Conservation (phyloP, 1,140 invertebrate genomes). For the Nixonia krombeini region DNA sequence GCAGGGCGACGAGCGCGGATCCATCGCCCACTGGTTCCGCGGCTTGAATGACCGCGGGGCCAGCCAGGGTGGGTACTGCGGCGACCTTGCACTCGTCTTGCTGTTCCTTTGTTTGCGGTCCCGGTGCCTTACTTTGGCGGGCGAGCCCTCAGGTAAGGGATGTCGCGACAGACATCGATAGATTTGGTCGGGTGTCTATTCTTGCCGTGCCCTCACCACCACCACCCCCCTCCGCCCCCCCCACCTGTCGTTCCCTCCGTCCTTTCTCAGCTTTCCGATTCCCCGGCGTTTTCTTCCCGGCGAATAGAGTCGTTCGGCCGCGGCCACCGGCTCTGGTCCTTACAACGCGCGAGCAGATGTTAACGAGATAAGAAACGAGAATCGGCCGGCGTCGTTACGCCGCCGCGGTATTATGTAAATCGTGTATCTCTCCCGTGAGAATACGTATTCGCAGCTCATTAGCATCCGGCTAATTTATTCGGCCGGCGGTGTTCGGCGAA, state of each 20-base stretch:
- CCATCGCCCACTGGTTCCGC: too few relatives aligned
- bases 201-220: background rate
- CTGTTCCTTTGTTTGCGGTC: constrained; percentile 20
- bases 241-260: constrained; percentile 2
- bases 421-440: constrained; percentile 36
- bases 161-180: too few relatives aligned
- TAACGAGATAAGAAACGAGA: constrained; percentile 36
- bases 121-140: too few relatives aligned
- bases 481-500: too few relatives aligned
- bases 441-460: too few relatives aligned
- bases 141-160: too few relatives aligned
- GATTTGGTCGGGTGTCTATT: too few relatives aligned
- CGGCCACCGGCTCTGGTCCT: constrained; percentile 3
- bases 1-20: too few relatives aligned
- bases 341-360: constrained; percentile 30
- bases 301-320: constrained; percentile 32
- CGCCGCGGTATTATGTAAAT: constrained; percentile 47
- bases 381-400: constrained; percentile 15
- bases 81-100: too few relatives aligned
- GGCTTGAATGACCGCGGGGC: too few relatives aligned
- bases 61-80: too few relatives aligned
- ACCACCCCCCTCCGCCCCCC: background rate
- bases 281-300: background rate
- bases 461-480: constrained; percentile 43
- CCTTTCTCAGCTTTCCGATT: background rate